These are phyloP conservation scores for Caenorhabditis macrosperma DNA, from an alignment of 2,888 invertebrate genomes.

Conservation along the genomic window DNA sequence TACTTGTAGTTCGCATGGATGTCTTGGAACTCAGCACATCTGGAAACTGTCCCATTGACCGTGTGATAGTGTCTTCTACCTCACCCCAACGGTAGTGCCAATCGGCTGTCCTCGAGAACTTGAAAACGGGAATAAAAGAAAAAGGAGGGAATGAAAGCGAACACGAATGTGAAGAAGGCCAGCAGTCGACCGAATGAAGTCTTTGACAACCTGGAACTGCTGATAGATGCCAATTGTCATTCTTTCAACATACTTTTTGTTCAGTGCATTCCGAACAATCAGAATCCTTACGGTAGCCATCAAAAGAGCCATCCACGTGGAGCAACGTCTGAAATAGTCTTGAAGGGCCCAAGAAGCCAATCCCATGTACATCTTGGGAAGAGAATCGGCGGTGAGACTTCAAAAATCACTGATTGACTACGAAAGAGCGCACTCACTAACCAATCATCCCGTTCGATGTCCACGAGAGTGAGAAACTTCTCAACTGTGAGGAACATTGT, in stretches of 20 bases:
- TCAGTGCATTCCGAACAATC: not conserved
- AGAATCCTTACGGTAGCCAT: constrained; percentile 20
- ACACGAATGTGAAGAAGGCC: not conserved
- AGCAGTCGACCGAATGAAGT: constrained; percentile 4
- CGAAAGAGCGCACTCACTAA: not conserved
- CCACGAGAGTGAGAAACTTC: constrained; percentile 11
- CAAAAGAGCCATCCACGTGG: constrained; percentile 14
- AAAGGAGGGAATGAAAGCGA: not conserved
- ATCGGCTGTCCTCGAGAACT: constrained; percentile 8
- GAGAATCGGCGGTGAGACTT: constrained; percentile 1
- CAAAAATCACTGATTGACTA: not conserved
- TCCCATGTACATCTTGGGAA: constrained; percentile 11
- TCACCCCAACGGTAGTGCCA: constrained; percentile 19
- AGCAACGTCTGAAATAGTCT: constrained; percentile 24
- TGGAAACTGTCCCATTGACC: not conserved
- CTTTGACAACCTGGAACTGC: not conserved
- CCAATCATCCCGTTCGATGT: constrained; percentile 24
- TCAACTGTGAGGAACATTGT: constrained; percentile 11
- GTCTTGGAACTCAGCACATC: constrained; percentile 28
- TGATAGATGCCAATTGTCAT: not conserved
- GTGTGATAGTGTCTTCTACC: not conserved
- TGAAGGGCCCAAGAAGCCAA: constrained; percentile 6
- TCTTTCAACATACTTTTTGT: not conserved
- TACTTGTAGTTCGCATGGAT: not conserved
- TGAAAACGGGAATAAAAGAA: constrained; percentile 13